These are phyloP conservation scores for Sinocyclocheilus grahami DNA, from an alignment of 2,113 vertebrate species.

Conservation along the genomic window DNA sequence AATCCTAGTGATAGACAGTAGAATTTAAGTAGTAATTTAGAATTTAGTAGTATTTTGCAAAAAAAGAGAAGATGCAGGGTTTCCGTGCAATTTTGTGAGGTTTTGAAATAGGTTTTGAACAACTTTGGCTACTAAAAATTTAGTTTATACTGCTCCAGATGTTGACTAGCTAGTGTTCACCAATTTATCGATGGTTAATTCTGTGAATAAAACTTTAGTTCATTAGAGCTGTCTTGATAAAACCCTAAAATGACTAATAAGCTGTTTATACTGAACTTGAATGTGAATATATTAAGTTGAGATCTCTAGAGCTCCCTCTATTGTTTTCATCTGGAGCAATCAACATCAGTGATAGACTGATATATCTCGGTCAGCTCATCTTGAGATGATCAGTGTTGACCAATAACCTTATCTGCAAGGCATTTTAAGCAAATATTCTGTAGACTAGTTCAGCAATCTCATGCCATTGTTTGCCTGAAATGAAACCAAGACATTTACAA, in stretches of 20 bases:
- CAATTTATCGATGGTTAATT: no score
- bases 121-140: neutral
- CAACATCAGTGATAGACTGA: neutral
- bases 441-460: neutral
- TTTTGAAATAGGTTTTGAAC: neutral
- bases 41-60: neutral
- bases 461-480: neutral
- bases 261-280: neutral
- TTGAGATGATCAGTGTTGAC: neutral
- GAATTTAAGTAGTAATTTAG: neutral
- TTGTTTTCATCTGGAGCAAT: neutral
- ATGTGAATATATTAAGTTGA: neutral
- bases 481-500: neutral
- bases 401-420: neutral
- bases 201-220: neutral
- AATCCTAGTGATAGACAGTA: neutral
- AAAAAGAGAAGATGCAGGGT: neutral
- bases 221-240: neutral
- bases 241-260: neutral
- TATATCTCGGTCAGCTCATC: neutral
- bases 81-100: neutral
- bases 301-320: constrained; percentile 38
- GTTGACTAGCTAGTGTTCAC: no score
- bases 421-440: neutral
- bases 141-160: neutral